Conservation (phyloP, 2,888 invertebrate species). For the Nomada lathburiana region DNA sequence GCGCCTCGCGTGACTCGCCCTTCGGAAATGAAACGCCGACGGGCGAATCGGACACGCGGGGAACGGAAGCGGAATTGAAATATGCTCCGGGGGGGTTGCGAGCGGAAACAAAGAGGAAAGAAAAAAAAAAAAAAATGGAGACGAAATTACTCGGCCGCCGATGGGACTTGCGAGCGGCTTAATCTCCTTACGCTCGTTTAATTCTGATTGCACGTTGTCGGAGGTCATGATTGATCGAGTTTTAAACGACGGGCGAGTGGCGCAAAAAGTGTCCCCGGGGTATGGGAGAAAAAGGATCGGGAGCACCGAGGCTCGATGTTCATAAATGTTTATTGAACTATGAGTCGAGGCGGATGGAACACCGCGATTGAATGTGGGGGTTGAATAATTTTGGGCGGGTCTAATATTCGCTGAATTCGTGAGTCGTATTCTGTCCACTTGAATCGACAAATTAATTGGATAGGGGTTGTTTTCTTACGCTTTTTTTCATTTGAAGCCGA, state of each 20-base stretch:
- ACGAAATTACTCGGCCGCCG: conserved; percentile 26
- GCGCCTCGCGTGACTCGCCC: background rate
- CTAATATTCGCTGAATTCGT: too few species aligned
- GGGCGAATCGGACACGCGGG: conserved; percentile 20
- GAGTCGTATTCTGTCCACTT: too few species aligned
- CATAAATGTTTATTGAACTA: background rate
- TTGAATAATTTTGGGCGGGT: too few species aligned
- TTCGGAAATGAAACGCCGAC: conserved; percentile 49
- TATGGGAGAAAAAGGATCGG: background rate
- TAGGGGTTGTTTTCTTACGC: too few species aligned
- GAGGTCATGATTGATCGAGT: conserved; percentile 41
- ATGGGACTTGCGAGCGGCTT: conserved; percentile 1
- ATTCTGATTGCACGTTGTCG: conserved; percentile 32
- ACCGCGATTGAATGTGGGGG: too few species aligned
- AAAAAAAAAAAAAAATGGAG: background rate
- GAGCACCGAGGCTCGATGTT: background rate
- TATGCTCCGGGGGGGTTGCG: conserved; percentile 16
- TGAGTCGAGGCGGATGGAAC: background rate
- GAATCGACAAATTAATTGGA: too few species aligned
- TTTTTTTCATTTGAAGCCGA: too few species aligned
- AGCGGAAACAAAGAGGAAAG: background rate
- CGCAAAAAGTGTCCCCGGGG: background rate
- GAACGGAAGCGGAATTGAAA: conserved; percentile 15
- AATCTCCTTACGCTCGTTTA: conserved; percentile 46
- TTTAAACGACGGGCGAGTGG: conserved; percentile 17